Conservation (phyloP, 2,888 invertebrate species). For the Syrphus vitripennis region DNA sequence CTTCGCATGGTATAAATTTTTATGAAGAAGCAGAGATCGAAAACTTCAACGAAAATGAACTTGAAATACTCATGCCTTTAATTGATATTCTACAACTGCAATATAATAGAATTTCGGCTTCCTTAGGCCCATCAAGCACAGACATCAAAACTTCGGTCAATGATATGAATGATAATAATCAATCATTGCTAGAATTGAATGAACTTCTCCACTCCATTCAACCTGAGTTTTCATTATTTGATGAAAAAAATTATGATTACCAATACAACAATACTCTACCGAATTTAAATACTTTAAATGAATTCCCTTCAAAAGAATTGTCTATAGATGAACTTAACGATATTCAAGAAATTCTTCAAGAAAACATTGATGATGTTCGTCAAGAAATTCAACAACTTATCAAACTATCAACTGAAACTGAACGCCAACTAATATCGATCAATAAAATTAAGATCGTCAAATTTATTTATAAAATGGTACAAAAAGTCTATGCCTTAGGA, state of each 20-base stretch:
- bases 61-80: constrained; percentile 30
- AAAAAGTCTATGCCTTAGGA: constrained; percentile 20
- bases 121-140: neutral
- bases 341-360: constrained; percentile 39
- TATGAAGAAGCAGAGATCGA: constrained; percentile 16
- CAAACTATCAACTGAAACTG: neutral
- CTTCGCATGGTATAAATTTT: neutral
- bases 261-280: constrained; percentile 16
- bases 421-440: constrained; percentile 24
- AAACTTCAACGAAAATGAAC: constrained; percentile 35
- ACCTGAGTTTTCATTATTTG: neutral
- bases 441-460: constrained; percentile 45
- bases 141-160: neutral
- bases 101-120: neutral
- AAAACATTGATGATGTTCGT: constrained; percentile 23
- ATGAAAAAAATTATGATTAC: neutral
- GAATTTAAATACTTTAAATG: neutral
- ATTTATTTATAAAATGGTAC: constrained; percentile 25
- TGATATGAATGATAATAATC: neutral
- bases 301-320: neutral
- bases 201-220: neutral
- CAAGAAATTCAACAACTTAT: constrained; percentile 5
- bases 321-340: constrained; percentile 25
- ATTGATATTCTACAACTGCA: constrained; percentile 23
- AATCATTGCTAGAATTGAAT: neutral